A percentile compares a stretch with the other conserved stretches of the same genome.
phyloP scores from a whole-genome alignment of 2,888 invertebrate genomes.

The Silvanus unidentatus region DNA sequence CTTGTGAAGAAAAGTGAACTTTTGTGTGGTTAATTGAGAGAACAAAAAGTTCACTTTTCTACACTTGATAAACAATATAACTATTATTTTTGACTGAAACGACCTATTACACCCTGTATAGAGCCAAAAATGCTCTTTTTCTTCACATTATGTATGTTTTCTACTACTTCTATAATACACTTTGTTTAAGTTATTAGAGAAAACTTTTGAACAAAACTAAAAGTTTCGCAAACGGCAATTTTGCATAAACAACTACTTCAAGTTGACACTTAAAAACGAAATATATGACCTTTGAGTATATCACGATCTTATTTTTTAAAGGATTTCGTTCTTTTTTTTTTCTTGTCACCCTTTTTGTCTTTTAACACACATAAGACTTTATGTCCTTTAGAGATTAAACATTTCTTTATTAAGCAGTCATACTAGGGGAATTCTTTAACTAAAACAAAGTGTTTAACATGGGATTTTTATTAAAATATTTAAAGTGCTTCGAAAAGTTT shows the following conservation, averaged over 20 bases:
- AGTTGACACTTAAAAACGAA: conserved; percentile 25
- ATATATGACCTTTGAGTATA: conserved; percentile 23
- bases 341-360: too few species aligned
- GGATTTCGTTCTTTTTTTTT: neutral
- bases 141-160: neutral
- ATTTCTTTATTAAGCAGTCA: conserved; percentile 10
- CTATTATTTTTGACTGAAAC: too few species aligned
- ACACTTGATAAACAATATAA: too few species aligned
- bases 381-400: conserved; percentile 5
- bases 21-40: too few species aligned
- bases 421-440: conserved; percentile 2
- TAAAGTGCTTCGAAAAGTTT: conserved; percentile 2
- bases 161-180: conserved; percentile 10
- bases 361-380: too few species aligned
- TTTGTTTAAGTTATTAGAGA: conserved; percentile 27
- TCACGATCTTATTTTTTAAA: conserved; percentile 6
- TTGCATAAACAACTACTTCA: conserved; percentile 34
- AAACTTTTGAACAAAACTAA: conserved; percentile 26
- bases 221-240: conserved; percentile 32
- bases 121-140: too few species aligned
- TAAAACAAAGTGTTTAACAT: conserved; percentile 5
- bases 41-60: too few species aligned
- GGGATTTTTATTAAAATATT: conserved; percentile 11
- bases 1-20: too few species aligned
- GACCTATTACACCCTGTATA: too few species aligned